Percentiles rank a stretch among this genome's conserved stretches.
phyloP scores from a whole-genome alignment of 2,797 vertebrate species.

The Eleutherodactylus coqui region DNA sequence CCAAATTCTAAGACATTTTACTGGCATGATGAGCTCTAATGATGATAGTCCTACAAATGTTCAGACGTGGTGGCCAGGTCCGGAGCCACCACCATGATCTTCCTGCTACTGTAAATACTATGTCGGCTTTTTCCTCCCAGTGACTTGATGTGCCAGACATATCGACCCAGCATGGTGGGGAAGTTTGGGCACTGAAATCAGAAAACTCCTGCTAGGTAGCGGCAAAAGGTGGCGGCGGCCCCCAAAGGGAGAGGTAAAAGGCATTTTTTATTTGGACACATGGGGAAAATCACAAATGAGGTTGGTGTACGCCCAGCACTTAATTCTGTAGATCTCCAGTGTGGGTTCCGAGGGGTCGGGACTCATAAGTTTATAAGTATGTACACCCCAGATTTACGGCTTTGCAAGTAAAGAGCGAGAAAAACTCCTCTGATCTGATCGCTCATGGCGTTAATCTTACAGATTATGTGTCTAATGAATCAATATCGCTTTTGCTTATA shows the following conservation, averaged over 20 bases:
- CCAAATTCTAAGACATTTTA: neutral
- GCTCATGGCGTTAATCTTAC: too few relatives aligned
- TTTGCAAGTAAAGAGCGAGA: neutral
- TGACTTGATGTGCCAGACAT: conserved; percentile 46
- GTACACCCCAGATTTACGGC: too few relatives aligned
- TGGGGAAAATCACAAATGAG: conserved; percentile 24
- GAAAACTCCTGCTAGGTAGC: conserved; percentile 52
- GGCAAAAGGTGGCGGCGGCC: conserved; percentile 38
- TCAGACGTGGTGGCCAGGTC: neutral
- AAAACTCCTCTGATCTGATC: neutral
- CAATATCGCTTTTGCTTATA: neutral
- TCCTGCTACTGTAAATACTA: conserved; percentile 51
- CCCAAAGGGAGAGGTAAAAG: conserved; percentile 60
- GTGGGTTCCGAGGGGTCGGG: neutral
- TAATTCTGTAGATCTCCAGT: neutral
- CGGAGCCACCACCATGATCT: neutral
- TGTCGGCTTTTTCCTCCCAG: conserved; percentile 56
- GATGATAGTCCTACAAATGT: neutral
- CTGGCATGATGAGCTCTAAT: neutral
- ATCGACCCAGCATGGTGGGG: conserved; percentile 48
- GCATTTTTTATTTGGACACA: conserved; percentile 48
- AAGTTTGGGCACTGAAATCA: conserved; percentile 52
- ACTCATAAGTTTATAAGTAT: neutral
- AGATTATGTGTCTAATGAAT: neutral
- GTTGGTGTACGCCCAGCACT: neutral